A percentile compares a stretch with the other conserved stretches of the same genome.
phyloP scores from a whole-genome alignment of 2,797 vertebrate species.

The Eulemur coronatus region DNA sequence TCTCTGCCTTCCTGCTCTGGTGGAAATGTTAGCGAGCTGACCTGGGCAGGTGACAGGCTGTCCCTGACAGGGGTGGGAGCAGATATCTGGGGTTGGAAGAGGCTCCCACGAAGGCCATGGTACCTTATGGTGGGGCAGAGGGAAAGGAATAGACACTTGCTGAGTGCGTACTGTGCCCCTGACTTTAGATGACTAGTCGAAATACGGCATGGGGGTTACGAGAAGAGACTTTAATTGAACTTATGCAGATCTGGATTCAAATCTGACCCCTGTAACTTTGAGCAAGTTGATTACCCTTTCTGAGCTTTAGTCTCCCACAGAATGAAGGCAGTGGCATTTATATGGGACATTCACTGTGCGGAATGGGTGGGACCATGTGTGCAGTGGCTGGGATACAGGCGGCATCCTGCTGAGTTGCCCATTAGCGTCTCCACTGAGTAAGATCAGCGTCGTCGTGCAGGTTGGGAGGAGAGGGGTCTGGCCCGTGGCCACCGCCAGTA shows the following conservation, averaged over 20 bases:
- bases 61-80: too few relatives aligned
- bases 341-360: fast-evolving
- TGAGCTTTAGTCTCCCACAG: background rate
- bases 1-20: background rate
- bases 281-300: background rate
- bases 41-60: too few relatives aligned
- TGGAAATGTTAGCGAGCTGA: background rate
- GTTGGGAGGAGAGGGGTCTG: too few relatives aligned
- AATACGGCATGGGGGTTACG: background rate
- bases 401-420: background rate
- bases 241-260: background rate
- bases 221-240: background rate
- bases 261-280: background rate
- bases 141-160: background rate
- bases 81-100: background rate
- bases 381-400: fast-evolving
- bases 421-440: background rate
- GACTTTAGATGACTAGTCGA: background rate
- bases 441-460: background rate
- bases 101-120: background rate
- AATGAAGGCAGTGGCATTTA: background rate
- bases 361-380: fast-evolving
- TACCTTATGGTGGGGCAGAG: background rate
- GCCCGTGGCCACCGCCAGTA: fast-evolving
- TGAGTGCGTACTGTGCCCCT: background rate